Evolutionary conservation across 2,797 vertebrate species (phyloP).

Genomic region (Pampus argenteus): DNA sequence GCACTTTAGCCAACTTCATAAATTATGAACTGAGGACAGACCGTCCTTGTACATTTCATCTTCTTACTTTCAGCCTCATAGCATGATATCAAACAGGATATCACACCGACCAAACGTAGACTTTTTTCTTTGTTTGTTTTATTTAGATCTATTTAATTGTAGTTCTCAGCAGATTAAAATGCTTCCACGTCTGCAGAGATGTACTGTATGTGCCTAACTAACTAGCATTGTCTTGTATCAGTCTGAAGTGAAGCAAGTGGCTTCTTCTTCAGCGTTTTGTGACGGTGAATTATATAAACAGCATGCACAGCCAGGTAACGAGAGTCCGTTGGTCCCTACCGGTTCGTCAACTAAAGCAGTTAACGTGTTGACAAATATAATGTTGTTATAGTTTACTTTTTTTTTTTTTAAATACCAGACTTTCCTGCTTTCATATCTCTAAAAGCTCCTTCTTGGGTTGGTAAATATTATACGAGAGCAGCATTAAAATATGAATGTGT

Average conservation of each 20-base stretch:
- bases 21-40: conserved; percentile 45
- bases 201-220: conserved; percentile 86
- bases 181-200: conserved; percentile 83
- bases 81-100: conserved; percentile 55
- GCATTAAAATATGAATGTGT: conserved; percentile 41
- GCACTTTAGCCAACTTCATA: conserved; percentile 83
- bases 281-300: conserved; percentile 70
- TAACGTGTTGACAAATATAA: conserved; percentile 48
- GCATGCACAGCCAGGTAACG: conserved; percentile 70
- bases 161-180: conserved; percentile 77
- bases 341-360: conserved; percentile 50
- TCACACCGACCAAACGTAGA: conserved; percentile 59
- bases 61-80: conserved; percentile 51
- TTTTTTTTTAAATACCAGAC: conserved; percentile 28
- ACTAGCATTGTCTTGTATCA: conserved; percentile 79
- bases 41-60: conserved; percentile 53
- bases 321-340: conserved; percentile 53
- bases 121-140: conserved; percentile 35
- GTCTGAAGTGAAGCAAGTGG: conserved; percentile 60
- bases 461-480: conserved; percentile 31
- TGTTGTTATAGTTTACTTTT: conserved; percentile 24
- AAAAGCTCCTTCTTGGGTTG: conserved; percentile 40
- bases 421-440: conserved; percentile 46
- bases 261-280: conserved; percentile 65
- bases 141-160: conserved; percentile 72